Base-by-base conservation (phyloP, 2,888 invertebrate genomes). In the Heliconius sara region DNA sequence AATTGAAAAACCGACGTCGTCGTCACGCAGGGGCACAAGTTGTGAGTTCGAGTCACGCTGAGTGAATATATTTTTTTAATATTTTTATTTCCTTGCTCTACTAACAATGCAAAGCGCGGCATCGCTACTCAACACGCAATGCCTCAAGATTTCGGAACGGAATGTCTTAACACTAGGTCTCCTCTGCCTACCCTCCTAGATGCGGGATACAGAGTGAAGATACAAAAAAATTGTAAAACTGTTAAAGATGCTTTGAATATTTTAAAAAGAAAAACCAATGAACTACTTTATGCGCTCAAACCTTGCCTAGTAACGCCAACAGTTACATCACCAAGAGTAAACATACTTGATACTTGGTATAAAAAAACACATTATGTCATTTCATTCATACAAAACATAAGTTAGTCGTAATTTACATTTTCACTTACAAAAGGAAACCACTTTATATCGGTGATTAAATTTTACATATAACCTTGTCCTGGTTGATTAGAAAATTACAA, bases 251-350 rank as follows among this genome's bases (percentile, higher is more conserved):
- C 6, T 34, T 52, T 71, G 16, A n/a, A 34, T 34, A 34, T 3
- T 30, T 73, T 72, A 22, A 7, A n/a, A 13, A 60, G 9, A 60
- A 34, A 73, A n/a, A n/a, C 34, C 16, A 25, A 16, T 2, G 16
- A 19, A 16, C 13, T 34, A n/a, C n/a, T 39, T 57, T n/a, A 25
- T 39, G 7, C 16, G 22, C 19, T 34, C 9, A 57, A 57, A 57
- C 25, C 39, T 67, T 39, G 57, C 60, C 34, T 71, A 65, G 73
- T 66, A 60, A 78, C 71, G 47, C 30, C 19, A 72, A 9, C 6
- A 72, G 34, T 77, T 71, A 77, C 72, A 72, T 77, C 77, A 77
- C 47, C 52, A 25, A 39, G 43, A 22, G 52, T 77, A 65, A 47
- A 77, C 43, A 47, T 65, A 70, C 57, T 47, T 47, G 19, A 60